Percentiles rank a stretch among this genome's conserved stretches.
Conservation (phyloP, 2,113 vertebrate species). For the Falcunculus frontatus region DNA sequence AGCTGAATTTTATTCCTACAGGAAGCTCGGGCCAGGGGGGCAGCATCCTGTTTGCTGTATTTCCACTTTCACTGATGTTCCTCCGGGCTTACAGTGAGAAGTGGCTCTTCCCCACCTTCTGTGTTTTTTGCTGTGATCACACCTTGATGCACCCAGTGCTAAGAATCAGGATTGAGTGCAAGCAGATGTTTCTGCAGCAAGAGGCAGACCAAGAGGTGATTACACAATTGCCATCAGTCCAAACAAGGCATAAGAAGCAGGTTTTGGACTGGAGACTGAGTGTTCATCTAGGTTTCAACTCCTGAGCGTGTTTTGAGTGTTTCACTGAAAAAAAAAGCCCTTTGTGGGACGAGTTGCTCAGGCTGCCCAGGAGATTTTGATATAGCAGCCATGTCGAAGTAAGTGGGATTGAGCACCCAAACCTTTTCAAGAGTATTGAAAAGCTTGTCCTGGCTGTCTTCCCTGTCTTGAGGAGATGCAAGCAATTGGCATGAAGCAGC, state of each 20-base stretch:
- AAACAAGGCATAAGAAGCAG: neutral
- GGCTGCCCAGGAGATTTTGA: neutral
- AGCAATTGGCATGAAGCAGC: neutral
- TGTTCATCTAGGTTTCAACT: neutral
- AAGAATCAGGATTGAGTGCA: constrained; percentile 3
- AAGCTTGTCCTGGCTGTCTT: neutral
- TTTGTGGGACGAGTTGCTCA: neutral
- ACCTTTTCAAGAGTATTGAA: neutral
- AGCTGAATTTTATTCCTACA: neutral
- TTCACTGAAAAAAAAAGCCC: neutral
- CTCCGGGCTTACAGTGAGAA: constrained; percentile 7
- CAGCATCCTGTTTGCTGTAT: neutral
- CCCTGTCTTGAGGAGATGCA: neutral
- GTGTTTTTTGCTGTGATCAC: constrained; percentile 6
- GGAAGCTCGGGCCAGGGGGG: neutral
- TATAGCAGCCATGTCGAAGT: neutral
- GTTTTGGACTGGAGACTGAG: neutral
- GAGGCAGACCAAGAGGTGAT: neutral
- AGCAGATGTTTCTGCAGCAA: constrained; percentile 44
- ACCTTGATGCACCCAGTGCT: constrained; percentile 12
- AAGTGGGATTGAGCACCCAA: neutral
- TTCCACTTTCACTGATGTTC: neutral
- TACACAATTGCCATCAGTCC: neutral
- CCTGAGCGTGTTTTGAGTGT: neutral
- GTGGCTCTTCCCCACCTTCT: constrained; percentile 28